phyloP scores from a whole-genome alignment of 1,140 invertebrate species.

The Bursaphelenchus mucronatus region DNA sequence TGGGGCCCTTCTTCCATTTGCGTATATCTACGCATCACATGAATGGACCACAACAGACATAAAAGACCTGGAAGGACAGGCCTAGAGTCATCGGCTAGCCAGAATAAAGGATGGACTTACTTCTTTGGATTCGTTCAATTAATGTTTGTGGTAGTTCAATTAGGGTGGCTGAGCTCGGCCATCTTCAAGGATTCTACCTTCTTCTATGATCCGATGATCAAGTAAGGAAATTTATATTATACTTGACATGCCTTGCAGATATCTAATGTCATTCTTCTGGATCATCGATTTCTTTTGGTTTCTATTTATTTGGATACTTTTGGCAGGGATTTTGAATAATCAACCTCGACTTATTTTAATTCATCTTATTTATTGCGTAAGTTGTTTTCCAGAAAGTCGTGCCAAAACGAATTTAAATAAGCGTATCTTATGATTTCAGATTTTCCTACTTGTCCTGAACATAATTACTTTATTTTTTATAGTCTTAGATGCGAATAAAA shows the following conservation, averaged over 20 bases:
- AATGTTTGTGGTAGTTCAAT: slow-evolving; percentile 26
- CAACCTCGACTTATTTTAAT: neutral
- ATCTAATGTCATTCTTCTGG: neutral
- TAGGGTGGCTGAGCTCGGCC: slow-evolving; percentile 27
- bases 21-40: slow-evolving; percentile 30
- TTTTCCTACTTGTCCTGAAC: too few relatives aligned
- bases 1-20: slow-evolving; percentile 31
- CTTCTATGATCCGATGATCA: slow-evolving; percentile 28
- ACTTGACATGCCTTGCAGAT: neutral
- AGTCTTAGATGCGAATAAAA: too few relatives aligned
- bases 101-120: slow-evolving; percentile 15
- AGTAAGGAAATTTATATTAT: slow-evolving; percentile 19
- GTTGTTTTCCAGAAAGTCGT: neutral
- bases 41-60: slow-evolving; percentile 39
- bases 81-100: neutral
- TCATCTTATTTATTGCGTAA: slow-evolving; percentile 5
- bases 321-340: neutral
- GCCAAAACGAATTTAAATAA: too few relatives aligned
- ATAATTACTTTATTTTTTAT: too few relatives aligned
- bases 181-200: slow-evolving; percentile 15
- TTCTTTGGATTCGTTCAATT: slow-evolving; percentile 30
- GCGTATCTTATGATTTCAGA: too few relatives aligned
- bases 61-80: slow-evolving; percentile 1
- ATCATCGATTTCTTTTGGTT: slow-evolving; percentile 5
- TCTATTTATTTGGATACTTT: neutral